phyloP scores from a whole-genome alignment of 2,888 invertebrate genomes.

The Noctuana brunneofusca region DNA sequence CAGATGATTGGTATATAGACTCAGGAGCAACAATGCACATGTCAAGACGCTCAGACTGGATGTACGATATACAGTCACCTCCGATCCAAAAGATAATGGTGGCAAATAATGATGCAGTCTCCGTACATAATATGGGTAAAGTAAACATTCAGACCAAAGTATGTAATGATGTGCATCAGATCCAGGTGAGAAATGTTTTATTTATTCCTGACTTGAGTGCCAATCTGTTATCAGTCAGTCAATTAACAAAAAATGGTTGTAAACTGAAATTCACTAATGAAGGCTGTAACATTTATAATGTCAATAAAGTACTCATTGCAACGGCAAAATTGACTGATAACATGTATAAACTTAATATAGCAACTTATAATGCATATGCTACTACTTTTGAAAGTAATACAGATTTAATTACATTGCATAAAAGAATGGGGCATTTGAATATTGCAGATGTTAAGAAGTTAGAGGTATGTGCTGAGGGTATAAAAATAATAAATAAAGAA shows the following conservation, averaged over 20 bases:
- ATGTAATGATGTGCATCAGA: not conserved
- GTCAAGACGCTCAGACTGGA: constrained; percentile 36
- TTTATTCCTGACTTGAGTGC: constrained; percentile 38
- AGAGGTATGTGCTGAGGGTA: constrained; percentile 37
- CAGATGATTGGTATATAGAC: constrained; percentile 38
- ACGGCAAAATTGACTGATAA: constrained; percentile 37
- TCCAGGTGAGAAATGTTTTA: constrained; percentile 32
- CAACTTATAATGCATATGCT: constrained; percentile 23
- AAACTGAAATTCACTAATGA: constrained; percentile 34
- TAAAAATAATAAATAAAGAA: constrained; percentile 29
- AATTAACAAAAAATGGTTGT: constrained; percentile 38
- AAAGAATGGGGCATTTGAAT: constrained; percentile 21
- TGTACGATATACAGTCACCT: constrained; percentile 36
- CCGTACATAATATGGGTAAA: constrained; percentile 37
- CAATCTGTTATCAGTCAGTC: constrained; percentile 42
- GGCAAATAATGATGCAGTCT: constrained; percentile 37
- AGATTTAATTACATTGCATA: constrained; percentile 21
- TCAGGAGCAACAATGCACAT: constrained; percentile 43
- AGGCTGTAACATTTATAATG: constrained; percentile 39
- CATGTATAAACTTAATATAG: constrained; percentile 37
- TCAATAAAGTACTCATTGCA: constrained; percentile 29
- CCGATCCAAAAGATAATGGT: constrained; percentile 37
- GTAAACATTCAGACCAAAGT: constrained; percentile 28
- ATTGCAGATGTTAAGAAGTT: constrained; percentile 31
- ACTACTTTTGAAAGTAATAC: not conserved